Base-by-base conservation (phyloP, 2,113 vertebrate genomes). In the Gobiocypris rarus region DNA sequence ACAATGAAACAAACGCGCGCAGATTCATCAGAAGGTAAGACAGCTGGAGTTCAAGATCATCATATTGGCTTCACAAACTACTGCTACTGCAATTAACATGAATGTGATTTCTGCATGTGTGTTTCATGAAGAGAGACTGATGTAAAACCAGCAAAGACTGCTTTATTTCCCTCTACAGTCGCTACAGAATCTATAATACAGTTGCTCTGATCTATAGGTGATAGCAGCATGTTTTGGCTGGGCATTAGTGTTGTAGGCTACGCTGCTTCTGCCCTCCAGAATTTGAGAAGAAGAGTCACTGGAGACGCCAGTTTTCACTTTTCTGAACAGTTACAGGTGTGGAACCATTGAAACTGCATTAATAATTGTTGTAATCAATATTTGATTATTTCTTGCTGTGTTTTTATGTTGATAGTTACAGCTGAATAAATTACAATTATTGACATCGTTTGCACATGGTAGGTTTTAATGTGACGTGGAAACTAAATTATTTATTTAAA, bases 21-120 rank as follows among this genome's bases (percentile, higher is more conserved):
- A 58, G 75, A 34, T 76, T 24, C 52, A 58, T 38, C 50, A 38
- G 31, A 76, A 76, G 75, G 75, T 76, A 76, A 76, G 52, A 38
- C 70, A 24, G 52, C 50, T 56, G 75, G 75, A 76, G 48, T 56
- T 76, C 11, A 71, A 22, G 3, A n/a, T 22, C 31, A 58, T 38
- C 52, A 76, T 26, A n/a, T 48, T 34, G 48, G 11, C n/a, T 31
- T 52, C 19, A 52, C 9, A 31, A 52, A 75, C 73, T 19, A 28
- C 9, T 4, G 14, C 52, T 76, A 52, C 26, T 41, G 31, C 10
- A 52, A 76, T 58, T 41, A 76, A 31, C 11, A 31, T 17, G 7
- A 5, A 5, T 28, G 71, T 5, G 48, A 52, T 31, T 54, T 50
- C 14, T 50, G 24, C 43, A 50, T 52, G 24, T 50, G 7, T 50